Evolutionary conservation across 2,797 vertebrate genomes (phyloP).

Genomic region (Arremon aurantiirostris): DNA sequence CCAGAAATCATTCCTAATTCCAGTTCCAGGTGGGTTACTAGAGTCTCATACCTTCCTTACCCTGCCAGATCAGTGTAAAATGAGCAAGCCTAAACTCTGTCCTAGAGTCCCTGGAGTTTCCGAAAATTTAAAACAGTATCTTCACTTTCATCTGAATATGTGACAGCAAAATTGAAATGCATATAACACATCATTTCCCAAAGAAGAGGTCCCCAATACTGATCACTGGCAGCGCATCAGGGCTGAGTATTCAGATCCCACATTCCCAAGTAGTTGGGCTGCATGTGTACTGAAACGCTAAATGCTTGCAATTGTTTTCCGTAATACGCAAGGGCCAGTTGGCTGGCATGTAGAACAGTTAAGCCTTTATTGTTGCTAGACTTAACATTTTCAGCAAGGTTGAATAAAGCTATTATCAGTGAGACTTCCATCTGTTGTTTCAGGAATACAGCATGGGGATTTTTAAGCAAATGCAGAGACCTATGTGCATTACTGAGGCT

Average conservation of each 20-base stretch:
- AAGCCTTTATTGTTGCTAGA: constrained; percentile 47
- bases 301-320: constrained; percentile 47
- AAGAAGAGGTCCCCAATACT: background rate
- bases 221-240: background rate
- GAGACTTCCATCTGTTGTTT: constrained; percentile 23
- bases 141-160: background rate
- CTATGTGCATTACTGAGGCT: background rate
- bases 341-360: constrained; percentile 28
- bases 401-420: constrained; percentile 43
- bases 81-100: background rate
- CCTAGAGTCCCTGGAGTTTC: background rate
- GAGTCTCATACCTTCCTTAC: background rate
- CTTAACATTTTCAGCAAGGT: constrained; percentile 53
- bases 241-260: background rate
- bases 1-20: background rate
- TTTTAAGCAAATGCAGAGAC: background rate
- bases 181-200: background rate
- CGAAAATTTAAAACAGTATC: background rate
- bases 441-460: background rate
- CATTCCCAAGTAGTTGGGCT: background rate
- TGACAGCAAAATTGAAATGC: background rate
- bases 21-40: background rate
- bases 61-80: background rate
- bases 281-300: background rate
- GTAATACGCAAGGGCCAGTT: background rate